Evolutionary conservation across 2,113 vertebrate genomes (phyloP).

Genomic region (Zosterops lateralis): DNA sequence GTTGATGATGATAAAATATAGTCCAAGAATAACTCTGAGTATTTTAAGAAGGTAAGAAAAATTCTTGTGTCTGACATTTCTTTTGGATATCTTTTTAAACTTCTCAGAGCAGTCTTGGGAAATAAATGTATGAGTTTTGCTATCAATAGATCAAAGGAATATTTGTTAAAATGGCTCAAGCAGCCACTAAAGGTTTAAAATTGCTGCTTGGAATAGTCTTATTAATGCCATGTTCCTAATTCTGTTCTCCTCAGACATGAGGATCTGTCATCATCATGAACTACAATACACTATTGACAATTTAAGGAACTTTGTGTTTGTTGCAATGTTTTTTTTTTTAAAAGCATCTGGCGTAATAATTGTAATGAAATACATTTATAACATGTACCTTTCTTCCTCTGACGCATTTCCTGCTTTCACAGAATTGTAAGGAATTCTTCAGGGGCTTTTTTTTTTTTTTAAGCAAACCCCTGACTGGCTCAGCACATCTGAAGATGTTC

Average conservation of each 20-base stretch:
- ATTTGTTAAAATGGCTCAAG: background rate
- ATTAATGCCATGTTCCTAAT: background rate
- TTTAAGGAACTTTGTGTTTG: background rate
- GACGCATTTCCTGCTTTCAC: background rate
- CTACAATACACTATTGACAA: background rate
- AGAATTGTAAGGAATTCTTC: background rate
- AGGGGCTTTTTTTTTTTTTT: background rate
- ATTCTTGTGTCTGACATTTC: background rate
- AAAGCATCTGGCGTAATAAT: background rate
- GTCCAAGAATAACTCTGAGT: slow-evolving; percentile 13
- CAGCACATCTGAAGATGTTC: background rate
- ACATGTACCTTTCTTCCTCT: slow-evolving; percentile 1
- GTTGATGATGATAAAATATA: slow-evolving; percentile 5
- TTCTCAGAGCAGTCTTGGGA: background rate
- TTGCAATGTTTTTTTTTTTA: background rate
- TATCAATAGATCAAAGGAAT: background rate
- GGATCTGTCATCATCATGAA: background rate
- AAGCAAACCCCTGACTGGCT: background rate
- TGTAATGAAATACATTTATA: background rate
- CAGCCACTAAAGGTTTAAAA: background rate
- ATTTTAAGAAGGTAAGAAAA: slow-evolving; percentile 11
- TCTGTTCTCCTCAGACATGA: background rate
- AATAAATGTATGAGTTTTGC: background rate
- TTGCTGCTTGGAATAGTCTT: background rate
- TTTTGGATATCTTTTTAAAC: background rate